A percentile compares a stretch with the other conserved stretches of the same genome.
phyloP scores from a whole-genome alignment of 2,888 invertebrate species.

The Laothoe populi region DNA sequence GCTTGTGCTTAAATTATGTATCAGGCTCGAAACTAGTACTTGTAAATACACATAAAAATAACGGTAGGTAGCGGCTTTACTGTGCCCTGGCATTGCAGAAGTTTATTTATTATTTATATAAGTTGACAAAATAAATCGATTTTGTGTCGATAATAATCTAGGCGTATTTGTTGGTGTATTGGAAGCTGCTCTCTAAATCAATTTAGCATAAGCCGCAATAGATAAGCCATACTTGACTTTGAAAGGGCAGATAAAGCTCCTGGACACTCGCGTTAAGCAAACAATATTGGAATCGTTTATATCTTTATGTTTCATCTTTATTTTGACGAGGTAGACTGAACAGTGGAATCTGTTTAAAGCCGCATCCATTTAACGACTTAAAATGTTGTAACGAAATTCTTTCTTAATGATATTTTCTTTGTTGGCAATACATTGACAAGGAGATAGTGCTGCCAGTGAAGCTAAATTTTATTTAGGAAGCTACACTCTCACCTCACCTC shows the following conservation, averaged over 20 bases:
- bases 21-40: no score
- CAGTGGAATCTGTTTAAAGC: background rate
- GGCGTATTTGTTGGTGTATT: background rate
- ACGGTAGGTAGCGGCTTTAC: no score
- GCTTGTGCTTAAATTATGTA: no score
- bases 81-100: no score
- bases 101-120: background rate
- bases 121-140: conserved; percentile 9
- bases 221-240: conserved; percentile 4
- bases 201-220: background rate
- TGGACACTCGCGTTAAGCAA: conserved; percentile 8
- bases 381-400: background rate
- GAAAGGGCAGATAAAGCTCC: conserved; percentile 24
- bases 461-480: no score
- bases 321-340: conserved; percentile 3
- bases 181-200: conserved; percentile 3
- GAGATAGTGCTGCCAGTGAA: no score
- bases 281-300: conserved; percentile 17
- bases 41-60: no score
- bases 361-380: background rate
- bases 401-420: no score
- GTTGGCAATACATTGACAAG: no score
- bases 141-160: conserved; percentile 17
- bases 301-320: conserved; percentile 13
- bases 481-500: no score